These are phyloP conservation scores for Kryptolebias ocellatus DNA, from an alignment of 2,797 vertebrate genomes.

Conservation along the genomic window DNA sequence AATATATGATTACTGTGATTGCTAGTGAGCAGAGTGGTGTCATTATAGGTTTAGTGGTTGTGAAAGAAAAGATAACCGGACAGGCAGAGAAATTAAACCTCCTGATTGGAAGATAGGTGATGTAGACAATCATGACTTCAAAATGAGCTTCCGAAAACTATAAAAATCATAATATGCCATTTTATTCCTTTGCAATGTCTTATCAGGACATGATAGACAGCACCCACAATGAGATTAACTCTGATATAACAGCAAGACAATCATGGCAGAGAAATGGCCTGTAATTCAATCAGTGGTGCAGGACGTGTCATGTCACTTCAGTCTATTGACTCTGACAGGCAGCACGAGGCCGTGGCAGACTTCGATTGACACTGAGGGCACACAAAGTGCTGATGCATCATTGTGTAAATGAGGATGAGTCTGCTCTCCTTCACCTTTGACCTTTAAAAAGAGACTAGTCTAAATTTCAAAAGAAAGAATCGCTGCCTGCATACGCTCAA, in stretches of 20 bases:
- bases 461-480: conserved; percentile 15
- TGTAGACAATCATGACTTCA: conserved; percentile 1
- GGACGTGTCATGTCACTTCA: conserved; percentile 74
- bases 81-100: conserved; percentile 8
- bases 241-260: conserved; percentile 75
- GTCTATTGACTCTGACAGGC: conserved; percentile 78
- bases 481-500: background rate
- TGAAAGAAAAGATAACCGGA: conserved; percentile 32
- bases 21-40: background rate
- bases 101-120: conserved; percentile 5
- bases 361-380: conserved; percentile 69
- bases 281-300: conserved; percentile 82
- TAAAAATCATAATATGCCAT: conserved; percentile 18
- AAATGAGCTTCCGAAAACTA: conserved; percentile 10
- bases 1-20: background rate
- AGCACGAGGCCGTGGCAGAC: conserved; percentile 59
- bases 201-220: conserved; percentile 45
- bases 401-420: conserved; percentile 74
- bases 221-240: conserved; percentile 59
- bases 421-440: conserved; percentile 62
- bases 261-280: conserved; percentile 76
- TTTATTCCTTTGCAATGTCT: conserved; percentile 35
- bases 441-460: conserved; percentile 29
- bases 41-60: conserved; percentile 20
- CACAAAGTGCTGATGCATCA: conserved; percentile 80